phyloP scores from a whole-genome alignment of 2,888 invertebrate genomes.

The Psylliodes chrysocephalus region DNA sequence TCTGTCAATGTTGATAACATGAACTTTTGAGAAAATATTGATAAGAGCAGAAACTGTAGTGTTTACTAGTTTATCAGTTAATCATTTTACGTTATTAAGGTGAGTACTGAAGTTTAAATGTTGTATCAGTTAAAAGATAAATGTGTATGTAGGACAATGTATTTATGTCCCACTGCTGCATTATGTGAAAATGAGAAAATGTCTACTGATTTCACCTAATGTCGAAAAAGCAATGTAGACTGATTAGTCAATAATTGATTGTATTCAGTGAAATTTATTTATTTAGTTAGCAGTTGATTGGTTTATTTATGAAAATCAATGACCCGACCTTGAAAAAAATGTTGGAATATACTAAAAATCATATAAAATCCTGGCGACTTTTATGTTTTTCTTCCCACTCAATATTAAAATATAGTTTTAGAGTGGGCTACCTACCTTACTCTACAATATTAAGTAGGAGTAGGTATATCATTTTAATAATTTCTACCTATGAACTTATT shows the following conservation, averaged over 20 bases:
- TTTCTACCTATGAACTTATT: constrained; percentile 16
- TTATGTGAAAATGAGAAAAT: constrained; percentile 7
- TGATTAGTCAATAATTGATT: background rate
- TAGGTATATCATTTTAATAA: constrained; percentile 26
- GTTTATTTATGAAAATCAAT: constrained; percentile 35
- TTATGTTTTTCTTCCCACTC: constrained; percentile 38
- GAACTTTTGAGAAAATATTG: constrained; percentile 8
- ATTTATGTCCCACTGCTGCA: background rate
- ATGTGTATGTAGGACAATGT: background rate
- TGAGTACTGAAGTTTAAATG: constrained; percentile 3
- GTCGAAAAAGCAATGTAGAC: background rate
- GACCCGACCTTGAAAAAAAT: constrained; percentile 37
- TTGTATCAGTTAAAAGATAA: background rate
- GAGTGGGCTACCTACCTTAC: constrained; percentile 32
- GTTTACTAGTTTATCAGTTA: constrained; percentile 17
- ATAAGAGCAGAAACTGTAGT: constrained; percentile 13
- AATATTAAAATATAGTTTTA: constrained; percentile 40
- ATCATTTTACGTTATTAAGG: constrained; percentile 9
- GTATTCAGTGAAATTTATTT: constrained; percentile 11
- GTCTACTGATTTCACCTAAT: constrained; percentile 14
- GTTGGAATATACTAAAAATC: constrained; percentile 32
- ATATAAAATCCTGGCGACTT: constrained; percentile 37
- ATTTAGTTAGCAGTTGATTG: constrained; percentile 12
- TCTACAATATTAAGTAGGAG: constrained; percentile 30
- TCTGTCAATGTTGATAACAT: constrained; percentile 8